These are phyloP conservation scores for Calcarius lapponicus DNA, from an alignment of 2,797 vertebrate species.

Conservation along the genomic window DNA sequence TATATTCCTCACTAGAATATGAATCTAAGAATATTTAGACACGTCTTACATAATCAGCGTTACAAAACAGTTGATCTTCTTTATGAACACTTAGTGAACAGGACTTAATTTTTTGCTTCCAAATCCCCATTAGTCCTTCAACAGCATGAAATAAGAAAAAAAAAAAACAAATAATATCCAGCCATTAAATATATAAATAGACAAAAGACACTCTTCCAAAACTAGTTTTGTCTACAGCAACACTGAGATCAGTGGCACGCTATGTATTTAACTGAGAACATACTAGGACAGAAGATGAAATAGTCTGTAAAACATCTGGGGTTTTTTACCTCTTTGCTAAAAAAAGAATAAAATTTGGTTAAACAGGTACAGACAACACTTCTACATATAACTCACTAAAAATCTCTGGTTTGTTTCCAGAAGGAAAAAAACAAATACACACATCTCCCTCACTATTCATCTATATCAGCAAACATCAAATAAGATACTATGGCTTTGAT, in stretches of 20 bases:
- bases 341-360: not conserved
- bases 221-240: not conserved
- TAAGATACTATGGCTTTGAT: not conserved
- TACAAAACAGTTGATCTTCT: not conserved
- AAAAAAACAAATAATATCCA: not conserved
- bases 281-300: not conserved
- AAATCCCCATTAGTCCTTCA: not conserved
- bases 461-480: not conserved
- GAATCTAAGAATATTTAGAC: not conserved
- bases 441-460: not conserved
- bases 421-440: not conserved
- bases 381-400: not conserved
- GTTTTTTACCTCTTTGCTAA: not conserved
- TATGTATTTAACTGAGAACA: accelerated
- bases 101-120: not conserved
- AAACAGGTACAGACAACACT: not conserved
- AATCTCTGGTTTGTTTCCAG: not conserved
- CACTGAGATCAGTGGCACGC: not conserved
- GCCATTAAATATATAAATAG: not conserved
- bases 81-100: not conserved
- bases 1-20: not conserved
- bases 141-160: not conserved
- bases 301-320: accelerated
- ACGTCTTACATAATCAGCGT: not conserved
- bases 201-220: not conserved